These are phyloP conservation scores for Drosophila sordidula DNA, from an alignment of 2,888 invertebrate species.

Conservation along the genomic window DNA sequence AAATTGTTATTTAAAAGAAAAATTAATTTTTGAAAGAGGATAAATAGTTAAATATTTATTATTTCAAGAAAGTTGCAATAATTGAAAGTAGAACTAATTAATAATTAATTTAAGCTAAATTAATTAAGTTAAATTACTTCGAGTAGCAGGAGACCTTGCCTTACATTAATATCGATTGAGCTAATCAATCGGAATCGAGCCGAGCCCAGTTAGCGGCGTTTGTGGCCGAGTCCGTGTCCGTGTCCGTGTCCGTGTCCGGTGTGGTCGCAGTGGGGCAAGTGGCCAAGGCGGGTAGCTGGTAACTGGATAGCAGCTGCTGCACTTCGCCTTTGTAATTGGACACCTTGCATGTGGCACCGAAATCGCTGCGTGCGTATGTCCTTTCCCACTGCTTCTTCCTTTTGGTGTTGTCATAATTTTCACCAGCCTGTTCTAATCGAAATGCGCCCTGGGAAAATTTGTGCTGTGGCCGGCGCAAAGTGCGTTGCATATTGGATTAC, in stretches of 20 bases:
- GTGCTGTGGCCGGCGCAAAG: slow-evolving; percentile 23
- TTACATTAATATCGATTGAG: background rate
- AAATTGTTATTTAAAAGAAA: too few species aligned
- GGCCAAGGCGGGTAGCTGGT: slow-evolving; percentile 17
- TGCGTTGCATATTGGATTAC: slow-evolving; percentile 63
- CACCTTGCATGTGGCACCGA: slow-evolving; percentile 67
- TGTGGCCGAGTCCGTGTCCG: slow-evolving; percentile 56
- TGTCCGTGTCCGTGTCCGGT: slow-evolving; percentile 68
- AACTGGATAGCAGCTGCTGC: slow-evolving; percentile 64
- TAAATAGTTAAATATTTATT: too few species aligned
- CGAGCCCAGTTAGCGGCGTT: too few species aligned
- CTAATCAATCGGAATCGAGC: background rate
- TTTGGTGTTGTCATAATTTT: slow-evolving; percentile 45
- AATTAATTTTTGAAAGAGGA: too few species aligned
- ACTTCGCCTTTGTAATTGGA: slow-evolving; percentile 63
- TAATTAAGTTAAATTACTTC: too few species aligned
- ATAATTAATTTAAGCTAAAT: too few species aligned
- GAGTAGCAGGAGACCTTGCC: too few species aligned
- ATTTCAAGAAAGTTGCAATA: too few species aligned
- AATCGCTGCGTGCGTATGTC: slow-evolving; percentile 40
- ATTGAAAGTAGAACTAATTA: too few species aligned
- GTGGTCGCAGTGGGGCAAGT: slow-evolving; percentile 7
- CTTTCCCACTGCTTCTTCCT: slow-evolving; percentile 8
- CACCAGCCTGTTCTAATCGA: slow-evolving; percentile 69
- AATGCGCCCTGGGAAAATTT: slow-evolving; percentile 57